Conservation (phyloP, 2,888 invertebrate species). For the Torymus tubicola region DNA sequence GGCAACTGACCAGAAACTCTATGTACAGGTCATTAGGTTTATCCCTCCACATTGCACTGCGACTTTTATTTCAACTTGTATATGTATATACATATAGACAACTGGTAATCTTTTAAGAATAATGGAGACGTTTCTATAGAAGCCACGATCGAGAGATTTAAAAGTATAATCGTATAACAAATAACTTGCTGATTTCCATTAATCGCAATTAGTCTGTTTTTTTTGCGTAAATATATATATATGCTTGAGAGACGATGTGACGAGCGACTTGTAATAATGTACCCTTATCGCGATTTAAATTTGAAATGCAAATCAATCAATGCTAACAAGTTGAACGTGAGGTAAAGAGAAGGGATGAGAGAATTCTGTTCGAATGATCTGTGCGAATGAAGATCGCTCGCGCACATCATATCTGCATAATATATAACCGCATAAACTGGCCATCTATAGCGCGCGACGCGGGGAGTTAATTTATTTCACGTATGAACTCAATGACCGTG, state of each 20-base stretch:
- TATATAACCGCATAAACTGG: conserved; percentile 22
- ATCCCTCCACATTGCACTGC: not conserved
- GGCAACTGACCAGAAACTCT: conserved; percentile 22
- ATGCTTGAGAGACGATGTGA: not conserved
- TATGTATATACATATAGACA: too few species aligned
- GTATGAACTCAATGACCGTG: not conserved
- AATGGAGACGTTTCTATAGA: too few species aligned
- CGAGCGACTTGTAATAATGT: not conserved
- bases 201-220: not conserved
- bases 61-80: not conserved
- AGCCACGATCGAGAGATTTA: too few species aligned
- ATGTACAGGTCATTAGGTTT: conserved; percentile 26
- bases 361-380: conserved; percentile 7
- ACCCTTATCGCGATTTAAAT: conserved; percentile 1
- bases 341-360: not conserved
- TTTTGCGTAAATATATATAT: too few species aligned
- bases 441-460: conserved; percentile 10
- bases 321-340: conserved; percentile 20
- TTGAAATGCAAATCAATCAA: conserved; percentile 30
- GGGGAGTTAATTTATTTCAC: conserved; percentile 38
- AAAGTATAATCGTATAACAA: not conserved
- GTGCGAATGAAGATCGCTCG: not conserved
- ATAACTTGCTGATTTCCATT: not conserved
- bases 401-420: not conserved
- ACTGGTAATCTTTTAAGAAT: too few species aligned